Conservation (phyloP, 2,113 vertebrate species). For the Orthonyx spaldingii region DNA sequence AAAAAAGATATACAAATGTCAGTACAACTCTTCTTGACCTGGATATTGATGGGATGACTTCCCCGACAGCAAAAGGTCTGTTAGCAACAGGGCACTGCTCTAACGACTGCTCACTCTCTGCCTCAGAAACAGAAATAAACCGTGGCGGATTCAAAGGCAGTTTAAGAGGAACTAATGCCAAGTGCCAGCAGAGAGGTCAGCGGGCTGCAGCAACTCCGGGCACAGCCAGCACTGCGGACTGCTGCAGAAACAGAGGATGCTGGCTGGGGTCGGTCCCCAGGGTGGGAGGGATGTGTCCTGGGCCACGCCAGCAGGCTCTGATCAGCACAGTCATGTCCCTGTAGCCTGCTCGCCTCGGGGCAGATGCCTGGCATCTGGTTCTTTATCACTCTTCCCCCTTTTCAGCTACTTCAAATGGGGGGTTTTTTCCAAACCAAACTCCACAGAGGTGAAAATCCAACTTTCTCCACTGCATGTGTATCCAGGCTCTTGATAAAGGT, state of each 20-base stretch:
- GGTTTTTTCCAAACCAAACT: background rate
- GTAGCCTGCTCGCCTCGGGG: rapidly evolving
- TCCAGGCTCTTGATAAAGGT: background rate
- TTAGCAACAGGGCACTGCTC: background rate
- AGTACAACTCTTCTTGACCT: background rate
- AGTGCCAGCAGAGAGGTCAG: background rate
- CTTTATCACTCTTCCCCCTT: background rate
- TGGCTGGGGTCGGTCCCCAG: background rate
- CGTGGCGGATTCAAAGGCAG: background rate
- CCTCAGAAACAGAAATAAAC: background rate
- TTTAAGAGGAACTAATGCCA: background rate
- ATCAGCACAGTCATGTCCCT: rapidly evolving
- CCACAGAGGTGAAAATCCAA: background rate
- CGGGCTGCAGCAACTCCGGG: rapidly evolving
- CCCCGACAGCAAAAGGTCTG: background rate
- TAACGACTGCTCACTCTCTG: background rate
- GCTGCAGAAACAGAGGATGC: background rate
- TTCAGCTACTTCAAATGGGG: background rate
- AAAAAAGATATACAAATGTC: background rate
- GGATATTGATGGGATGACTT: background rate
- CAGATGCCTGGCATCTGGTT: background rate
- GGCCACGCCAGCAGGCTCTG: background rate
- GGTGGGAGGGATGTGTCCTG: rapidly evolving
- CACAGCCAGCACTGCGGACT: rapidly evolving
- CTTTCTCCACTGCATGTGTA: background rate